A percentile compares a stretch with the other conserved stretches of the same genome.
Conservation (phyloP, 2,797 vertebrate genomes). For the Todus mexicanus region DNA sequence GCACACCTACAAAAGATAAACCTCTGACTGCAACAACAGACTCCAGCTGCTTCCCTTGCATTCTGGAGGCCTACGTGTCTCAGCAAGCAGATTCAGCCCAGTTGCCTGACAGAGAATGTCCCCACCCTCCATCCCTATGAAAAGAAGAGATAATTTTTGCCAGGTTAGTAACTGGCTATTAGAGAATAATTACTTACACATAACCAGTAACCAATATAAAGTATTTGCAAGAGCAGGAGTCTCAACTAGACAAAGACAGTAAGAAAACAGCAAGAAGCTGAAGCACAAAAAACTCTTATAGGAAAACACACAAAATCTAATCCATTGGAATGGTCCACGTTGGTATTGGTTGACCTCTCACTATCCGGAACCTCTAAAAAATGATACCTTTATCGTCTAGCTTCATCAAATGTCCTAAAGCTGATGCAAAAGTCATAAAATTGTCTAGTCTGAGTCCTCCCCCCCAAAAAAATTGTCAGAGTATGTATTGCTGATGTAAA, state of each 20-base stretch:
- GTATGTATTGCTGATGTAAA: neutral
- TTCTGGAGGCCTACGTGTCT: neutral
- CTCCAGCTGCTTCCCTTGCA: neutral
- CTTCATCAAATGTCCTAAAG: neutral
- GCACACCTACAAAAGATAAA: neutral
- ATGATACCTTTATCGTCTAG: neutral
- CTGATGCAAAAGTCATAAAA: neutral
- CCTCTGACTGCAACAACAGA: neutral
- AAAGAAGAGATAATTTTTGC: neutral
- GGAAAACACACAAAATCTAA: neutral
- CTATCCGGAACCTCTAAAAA: neutral
- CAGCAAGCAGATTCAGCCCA: neutral
- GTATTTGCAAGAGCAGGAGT: neutral
- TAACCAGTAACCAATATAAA: neutral
- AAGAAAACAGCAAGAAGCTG: neutral
- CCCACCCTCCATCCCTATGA: neutral
- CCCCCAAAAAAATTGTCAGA: no score
- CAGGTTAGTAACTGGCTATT: neutral
- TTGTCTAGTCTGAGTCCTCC: neutral
- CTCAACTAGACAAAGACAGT: neutral
- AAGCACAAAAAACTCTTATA: neutral
- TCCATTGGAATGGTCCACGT: neutral
- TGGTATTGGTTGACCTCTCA: neutral
- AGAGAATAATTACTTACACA: neutral
- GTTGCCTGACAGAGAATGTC: neutral